Evolutionary conservation across 2,113 vertebrate species (phyloP).

Genomic region (Dipodomys stephensi): DNA sequence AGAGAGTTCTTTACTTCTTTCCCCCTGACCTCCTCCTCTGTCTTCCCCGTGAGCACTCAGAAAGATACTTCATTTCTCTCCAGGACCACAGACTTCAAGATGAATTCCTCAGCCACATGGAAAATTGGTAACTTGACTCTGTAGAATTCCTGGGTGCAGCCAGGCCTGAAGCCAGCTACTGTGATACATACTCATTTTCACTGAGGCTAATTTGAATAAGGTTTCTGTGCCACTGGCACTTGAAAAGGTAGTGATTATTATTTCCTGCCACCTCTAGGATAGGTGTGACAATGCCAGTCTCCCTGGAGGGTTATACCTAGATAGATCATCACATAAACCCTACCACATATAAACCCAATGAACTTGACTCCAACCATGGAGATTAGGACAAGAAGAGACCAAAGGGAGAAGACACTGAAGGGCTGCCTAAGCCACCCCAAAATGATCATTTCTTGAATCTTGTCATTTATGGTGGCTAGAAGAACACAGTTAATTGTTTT

Average conservation of each 20-base stretch:
- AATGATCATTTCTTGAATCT: neutral
- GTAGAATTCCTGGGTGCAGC: neutral
- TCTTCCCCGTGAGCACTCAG: neutral
- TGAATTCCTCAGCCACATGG: neutral
- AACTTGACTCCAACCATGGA: neutral
- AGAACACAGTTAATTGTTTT: neutral
- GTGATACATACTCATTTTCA: neutral
- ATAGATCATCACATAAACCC: neutral
- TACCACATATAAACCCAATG: neutral
- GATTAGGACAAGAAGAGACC: neutral
- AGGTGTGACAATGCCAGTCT: neutral
- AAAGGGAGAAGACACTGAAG: neutral
- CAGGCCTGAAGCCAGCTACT: neutral
- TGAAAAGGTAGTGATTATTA: constrained; percentile 5
- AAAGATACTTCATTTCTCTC: neutral
- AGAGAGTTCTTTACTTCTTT: neutral
- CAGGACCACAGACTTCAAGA: neutral
- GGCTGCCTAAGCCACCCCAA: neutral
- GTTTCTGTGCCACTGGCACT: neutral
- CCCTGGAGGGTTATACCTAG: no score
- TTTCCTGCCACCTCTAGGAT: constrained; percentile 37
- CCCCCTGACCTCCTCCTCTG: neutral
- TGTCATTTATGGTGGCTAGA: neutral
- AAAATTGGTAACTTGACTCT: neutral
- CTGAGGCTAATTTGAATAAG: neutral